A percentile compares a stretch with the other conserved stretches of the same genome.
These are phyloP conservation scores for Antennarius striatus DNA, from an alignment of 2,113 vertebrate species.

Conservation along the genomic window DNA sequence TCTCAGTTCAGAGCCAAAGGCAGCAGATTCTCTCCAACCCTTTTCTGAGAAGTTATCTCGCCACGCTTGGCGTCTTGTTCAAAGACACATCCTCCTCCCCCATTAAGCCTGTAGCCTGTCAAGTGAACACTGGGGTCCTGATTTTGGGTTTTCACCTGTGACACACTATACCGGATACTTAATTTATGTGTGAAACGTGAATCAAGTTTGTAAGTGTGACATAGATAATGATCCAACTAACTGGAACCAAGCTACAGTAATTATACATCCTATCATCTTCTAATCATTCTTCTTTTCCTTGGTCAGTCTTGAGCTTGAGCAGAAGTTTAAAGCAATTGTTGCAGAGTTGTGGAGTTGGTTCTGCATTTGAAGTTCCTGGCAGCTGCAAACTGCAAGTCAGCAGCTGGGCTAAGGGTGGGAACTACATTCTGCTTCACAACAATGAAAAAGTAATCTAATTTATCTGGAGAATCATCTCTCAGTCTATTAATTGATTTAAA, in stretches of 20 bases:
- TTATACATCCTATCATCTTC: too few species aligned
- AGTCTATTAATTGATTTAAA: too few species aligned
- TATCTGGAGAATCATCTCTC: too few species aligned
- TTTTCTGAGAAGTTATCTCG: slow-evolving; percentile 49
- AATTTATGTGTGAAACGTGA: too few species aligned
- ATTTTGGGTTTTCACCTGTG: slow-evolving; percentile 5
- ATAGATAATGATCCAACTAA: background rate
- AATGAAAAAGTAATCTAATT: background rate
- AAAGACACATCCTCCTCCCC: slow-evolving; percentile 23
- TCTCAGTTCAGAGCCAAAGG: slow-evolving; percentile 64
- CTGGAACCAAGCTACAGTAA: too few species aligned
- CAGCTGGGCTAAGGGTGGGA: slow-evolving; percentile 36
- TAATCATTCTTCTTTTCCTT: too few species aligned
- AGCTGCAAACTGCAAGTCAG: slow-evolving; percentile 57
- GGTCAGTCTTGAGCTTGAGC: too few species aligned
- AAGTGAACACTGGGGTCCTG: background rate
- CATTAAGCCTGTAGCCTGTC: background rate
- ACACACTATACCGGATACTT: too few species aligned
- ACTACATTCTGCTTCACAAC: slow-evolving; percentile 13
- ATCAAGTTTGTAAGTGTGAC: background rate
- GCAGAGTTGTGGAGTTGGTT: background rate
- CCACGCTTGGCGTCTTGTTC: slow-evolving; percentile 46
- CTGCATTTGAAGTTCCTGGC: slow-evolving; percentile 34
- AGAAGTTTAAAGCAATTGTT: background rate
- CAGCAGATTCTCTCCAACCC: slow-evolving; percentile 56